Base-by-base conservation (phyloP, 2,113 vertebrate genomes). In the Mustela nigripes region DNA sequence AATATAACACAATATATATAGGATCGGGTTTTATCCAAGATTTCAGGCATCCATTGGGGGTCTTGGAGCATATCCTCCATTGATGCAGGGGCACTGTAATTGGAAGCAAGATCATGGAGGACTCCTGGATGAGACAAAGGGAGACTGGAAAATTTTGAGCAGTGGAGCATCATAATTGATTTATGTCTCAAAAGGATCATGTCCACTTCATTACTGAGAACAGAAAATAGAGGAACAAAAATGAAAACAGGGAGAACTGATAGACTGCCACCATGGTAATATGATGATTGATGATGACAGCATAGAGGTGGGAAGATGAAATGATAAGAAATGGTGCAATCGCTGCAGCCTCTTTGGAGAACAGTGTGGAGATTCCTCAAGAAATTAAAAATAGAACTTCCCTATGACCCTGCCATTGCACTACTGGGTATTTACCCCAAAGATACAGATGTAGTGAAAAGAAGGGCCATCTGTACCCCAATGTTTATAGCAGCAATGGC, bases 261-360 rank as follows among this genome's bases (percentile, higher is more conserved):
- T 0, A 18, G 19, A 80, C 42, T 50, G 9, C 12, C 11, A 12
- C 24, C 8, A 31, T 3, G 39, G 10, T 50, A 39, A 84, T 21
- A 11, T 45, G 14, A 22, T 76, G 28, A 42, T 10, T 39, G 26
- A 45, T 8, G 14, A 53, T 11, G 11, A 11, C 5, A 36, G 69
- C 12, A 4, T 15, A 21, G 22, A 21, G 16, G 33, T 0, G 11
- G 4, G 42, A 6, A 16, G 65, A 0, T 58, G 9, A 21, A 79
- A 7, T 8, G 8, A 14, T 50, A 48, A 73, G 6, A 91, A 15
- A 28, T 33, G 19, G 12, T 28, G 2, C 33, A 48, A 22, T 26
- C 24, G 42, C 4, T 42, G 42, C 42, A 42, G 42, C 42, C 42
- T 42, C 42, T 42, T 42, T 42, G 42, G 42, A 42, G 42, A 42